These are phyloP conservation scores for Phalangium opilio DNA, from an alignment of 2,888 invertebrate species.

Conservation along the genomic window DNA sequence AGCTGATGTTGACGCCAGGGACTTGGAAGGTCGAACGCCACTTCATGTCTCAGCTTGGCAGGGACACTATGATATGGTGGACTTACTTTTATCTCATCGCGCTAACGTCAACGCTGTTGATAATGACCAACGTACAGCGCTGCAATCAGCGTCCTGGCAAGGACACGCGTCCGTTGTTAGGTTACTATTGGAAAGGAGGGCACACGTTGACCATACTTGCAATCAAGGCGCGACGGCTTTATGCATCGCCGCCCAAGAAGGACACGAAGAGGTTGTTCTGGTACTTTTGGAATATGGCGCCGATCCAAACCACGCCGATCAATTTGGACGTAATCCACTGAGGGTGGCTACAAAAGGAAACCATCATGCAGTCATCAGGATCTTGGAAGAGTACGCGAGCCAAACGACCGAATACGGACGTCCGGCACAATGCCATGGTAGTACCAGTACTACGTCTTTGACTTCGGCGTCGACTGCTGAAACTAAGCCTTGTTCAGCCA, in stretches of 20 bases:
- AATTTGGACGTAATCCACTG: conserved; percentile 38
- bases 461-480: conserved; percentile 37
- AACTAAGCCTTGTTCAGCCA: conserved; percentile 45
- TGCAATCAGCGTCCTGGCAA: conserved; percentile 93
- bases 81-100: conserved; percentile 59
- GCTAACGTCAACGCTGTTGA: conserved; percentile 78
- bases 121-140: conserved; percentile 67
- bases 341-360: conserved; percentile 83
- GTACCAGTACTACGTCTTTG: conserved; percentile 18
- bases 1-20: conserved; percentile 70
- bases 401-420: conserved; percentile 1
- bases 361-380: conserved; percentile 41
- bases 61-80: conserved; percentile 84
- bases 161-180: conserved; percentile 73
- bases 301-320: conserved; percentile 34
- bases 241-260: conserved; percentile 87
- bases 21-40: conserved; percentile 79
- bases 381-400: conserved; percentile 14
- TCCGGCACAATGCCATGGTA: conserved; percentile 8
- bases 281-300: conserved; percentile 37
- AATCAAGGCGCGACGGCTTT: conserved; percentile 81
- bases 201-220: conserved; percentile 62
- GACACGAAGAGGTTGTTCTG: conserved; percentile 79
- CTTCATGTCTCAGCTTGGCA: conserved; percentile 85
- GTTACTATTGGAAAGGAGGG: conserved; percentile 56